Base-by-base conservation (phyloP, 2,113 vertebrate genomes). In the Brachionichthys hirsutus region DNA sequence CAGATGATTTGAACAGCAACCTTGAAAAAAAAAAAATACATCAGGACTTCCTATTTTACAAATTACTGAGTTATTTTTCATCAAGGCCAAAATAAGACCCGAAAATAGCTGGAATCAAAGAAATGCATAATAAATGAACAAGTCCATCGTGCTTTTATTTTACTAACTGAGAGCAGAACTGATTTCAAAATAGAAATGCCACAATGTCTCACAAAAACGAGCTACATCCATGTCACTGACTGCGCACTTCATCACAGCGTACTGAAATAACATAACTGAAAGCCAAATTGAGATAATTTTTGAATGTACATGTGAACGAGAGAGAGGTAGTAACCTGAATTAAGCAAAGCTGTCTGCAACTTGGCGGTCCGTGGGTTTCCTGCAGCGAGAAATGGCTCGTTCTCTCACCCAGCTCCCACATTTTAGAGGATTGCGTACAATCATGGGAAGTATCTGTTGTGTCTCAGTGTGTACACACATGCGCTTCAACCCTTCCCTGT, bases 151-250 rank as follows among this genome's bases (percentile, higher is more conserved):
- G 66, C 63, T 67, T 80, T 62, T 44, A 45, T 70, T 78, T 75
- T 66, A 71, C 19, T 1, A 48, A 65, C n/a, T 1, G n/a, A 62
- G 54, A 84, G 78, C 74, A 84, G 82, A 80, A 79, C 77, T 4
- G 24, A 30, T 30, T 30, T 30, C 24, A 30, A 4, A 30, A 30
- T 30, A 30, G 24, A 30, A 30, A 30, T 30, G 24, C 8, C 24
- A 30, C 59, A 57, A 53, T 35, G 45, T 62, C 50, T n/a, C 52
- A 59, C 52, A 63, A 70, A 63, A 77, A 73, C 54, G 70, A 58
- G 30, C 67, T 60, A 54, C 55, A 69, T 67, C 55, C 42, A 56
- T 55, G 24, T 30, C 24, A 30, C 24, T 4, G 24, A 30, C 24
- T 30, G 24, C 24, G 24, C 24, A 30, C 24, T 30, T 30, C 24